Evolutionary conservation across 2,113 vertebrate species (phyloP).

Genomic region (Cacatua alba): DNA sequence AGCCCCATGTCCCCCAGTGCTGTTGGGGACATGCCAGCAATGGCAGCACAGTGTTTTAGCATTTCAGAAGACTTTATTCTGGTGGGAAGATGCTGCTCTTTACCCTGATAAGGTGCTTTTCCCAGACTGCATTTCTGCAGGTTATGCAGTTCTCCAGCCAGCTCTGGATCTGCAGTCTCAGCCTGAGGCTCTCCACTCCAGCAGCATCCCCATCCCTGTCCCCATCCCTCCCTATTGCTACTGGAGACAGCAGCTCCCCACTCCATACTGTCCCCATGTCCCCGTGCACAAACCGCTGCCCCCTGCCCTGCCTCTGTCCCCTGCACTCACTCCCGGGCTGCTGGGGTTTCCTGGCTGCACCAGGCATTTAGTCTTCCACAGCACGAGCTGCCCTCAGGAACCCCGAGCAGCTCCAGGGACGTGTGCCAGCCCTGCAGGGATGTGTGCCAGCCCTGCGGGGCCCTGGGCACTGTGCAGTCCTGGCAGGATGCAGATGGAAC

Average conservation of each 20-base stretch:
- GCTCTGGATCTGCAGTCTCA: accelerated
- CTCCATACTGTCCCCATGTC: background rate
- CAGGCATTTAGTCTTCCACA: accelerated
- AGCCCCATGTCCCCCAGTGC: accelerated
- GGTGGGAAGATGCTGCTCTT: background rate
- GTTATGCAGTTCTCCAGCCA: background rate
- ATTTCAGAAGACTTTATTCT: background rate
- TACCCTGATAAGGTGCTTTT: background rate
- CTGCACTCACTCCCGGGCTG: background rate
- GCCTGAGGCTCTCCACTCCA: background rate
- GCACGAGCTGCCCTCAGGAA: background rate
- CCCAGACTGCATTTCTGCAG: background rate
- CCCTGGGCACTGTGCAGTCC: background rate
- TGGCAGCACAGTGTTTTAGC: background rate
- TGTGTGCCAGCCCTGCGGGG: background rate
- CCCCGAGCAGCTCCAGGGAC: background rate
- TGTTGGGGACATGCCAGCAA: too few relatives aligned
- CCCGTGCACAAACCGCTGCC: background rate
- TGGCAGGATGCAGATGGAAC: background rate
- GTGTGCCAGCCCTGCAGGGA: background rate
- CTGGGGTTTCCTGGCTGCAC: background rate
- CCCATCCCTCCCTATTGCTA: background rate
- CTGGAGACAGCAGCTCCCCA: background rate
- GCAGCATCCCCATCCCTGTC: background rate
- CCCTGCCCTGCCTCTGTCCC: background rate